A percentile compares a stretch with the other conserved stretches of the same genome.
phyloP scores from a whole-genome alignment of 1,140 invertebrate genomes.

The Ericerus pela region DNA sequence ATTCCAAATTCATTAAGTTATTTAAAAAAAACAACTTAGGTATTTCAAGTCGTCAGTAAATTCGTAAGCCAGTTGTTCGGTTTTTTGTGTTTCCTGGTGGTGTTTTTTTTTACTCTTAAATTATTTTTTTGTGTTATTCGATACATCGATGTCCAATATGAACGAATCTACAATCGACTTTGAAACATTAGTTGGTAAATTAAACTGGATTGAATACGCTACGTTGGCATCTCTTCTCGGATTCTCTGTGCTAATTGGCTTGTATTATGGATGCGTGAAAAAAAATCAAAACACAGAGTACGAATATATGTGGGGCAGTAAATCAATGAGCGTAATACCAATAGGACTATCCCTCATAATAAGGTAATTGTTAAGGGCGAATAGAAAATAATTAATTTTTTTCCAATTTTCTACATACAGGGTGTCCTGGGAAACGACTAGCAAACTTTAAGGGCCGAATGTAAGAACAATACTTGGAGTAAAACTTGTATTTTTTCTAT shows the following conservation, averaged over 20 bases:
- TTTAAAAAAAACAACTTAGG: too few relatives aligned
- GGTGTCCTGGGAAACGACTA: too few relatives aligned
- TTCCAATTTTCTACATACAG: too few relatives aligned
- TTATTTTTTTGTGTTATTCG: too few relatives aligned
- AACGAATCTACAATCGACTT: too few relatives aligned
- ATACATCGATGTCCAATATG: too few relatives aligned
- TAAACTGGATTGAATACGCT: conserved; percentile 39
- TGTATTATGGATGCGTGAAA: conserved; percentile 65
- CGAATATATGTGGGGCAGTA: conserved; percentile 67
- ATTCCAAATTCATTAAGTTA: too few relatives aligned
- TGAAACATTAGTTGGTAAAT: not conserved
- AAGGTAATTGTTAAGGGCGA: conserved; percentile 36
- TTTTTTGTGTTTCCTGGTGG: too few relatives aligned
- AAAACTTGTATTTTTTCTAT: not conserved
- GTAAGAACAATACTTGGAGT: not conserved
- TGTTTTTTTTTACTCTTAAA: too few relatives aligned
- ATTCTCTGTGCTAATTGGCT: conserved; percentile 53
- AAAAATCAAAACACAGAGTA: conserved; percentile 55
- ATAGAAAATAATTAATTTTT: not conserved
- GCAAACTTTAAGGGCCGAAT: not conserved
- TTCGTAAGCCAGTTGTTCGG: too few relatives aligned
- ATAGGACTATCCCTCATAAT: conserved; percentile 67
- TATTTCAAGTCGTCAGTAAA: too few relatives aligned
- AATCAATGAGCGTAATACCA: conserved; percentile 62
- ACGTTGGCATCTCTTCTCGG: conserved; percentile 50